Percentiles rank a stretch among this genome's conserved stretches.
Conservation (phyloP, 2,888 invertebrate species). For the Drosophila demipolita region DNA sequence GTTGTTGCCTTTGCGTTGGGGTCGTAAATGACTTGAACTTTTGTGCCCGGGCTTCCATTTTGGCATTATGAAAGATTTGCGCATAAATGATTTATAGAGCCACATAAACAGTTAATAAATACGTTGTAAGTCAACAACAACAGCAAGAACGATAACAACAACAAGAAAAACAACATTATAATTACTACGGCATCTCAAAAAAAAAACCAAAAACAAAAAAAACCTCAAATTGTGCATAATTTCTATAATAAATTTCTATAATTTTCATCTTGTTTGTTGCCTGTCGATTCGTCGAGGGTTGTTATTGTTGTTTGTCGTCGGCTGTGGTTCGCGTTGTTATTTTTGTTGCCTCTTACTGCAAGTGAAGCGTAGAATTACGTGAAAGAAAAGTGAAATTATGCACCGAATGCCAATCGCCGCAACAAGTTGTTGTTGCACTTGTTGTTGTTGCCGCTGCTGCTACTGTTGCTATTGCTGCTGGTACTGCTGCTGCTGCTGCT, state of each 20-base stretch:
- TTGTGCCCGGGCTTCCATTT: conserved; percentile 45
- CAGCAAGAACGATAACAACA: neutral
- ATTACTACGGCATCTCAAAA: neutral
- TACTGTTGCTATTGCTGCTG: no score
- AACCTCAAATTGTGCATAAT: conserved; percentile 48
- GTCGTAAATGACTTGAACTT: conserved; percentile 57
- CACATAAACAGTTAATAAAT: conserved; percentile 67
- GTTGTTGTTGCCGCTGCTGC: conserved; percentile 7
- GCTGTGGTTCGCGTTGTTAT: conserved; percentile 13
- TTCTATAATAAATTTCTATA: conserved; percentile 75
- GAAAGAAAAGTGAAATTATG: conserved; percentile 79
- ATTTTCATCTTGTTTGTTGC: conserved; percentile 62
- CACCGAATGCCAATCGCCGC: conserved; percentile 53
- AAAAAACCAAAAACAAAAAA: conserved; percentile 7
- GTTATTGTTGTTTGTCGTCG: conserved; percentile 13
- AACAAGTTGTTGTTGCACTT: conserved; percentile 31
- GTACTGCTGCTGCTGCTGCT: neutral
- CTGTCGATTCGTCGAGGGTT: conserved; percentile 19
- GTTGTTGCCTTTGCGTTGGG: conserved; percentile 5
- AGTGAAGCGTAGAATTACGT: conserved; percentile 80
- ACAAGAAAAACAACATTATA: neutral
- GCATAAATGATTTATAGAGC: conserved; percentile 57
- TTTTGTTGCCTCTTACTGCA: conserved; percentile 45
- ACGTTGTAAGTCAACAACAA: conserved; percentile 47
- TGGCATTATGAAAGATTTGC: conserved; percentile 55